These are phyloP conservation scores for Acrossocheilus fasciatus DNA, from an alignment of 2,797 vertebrate species.

Conservation along the genomic window DNA sequence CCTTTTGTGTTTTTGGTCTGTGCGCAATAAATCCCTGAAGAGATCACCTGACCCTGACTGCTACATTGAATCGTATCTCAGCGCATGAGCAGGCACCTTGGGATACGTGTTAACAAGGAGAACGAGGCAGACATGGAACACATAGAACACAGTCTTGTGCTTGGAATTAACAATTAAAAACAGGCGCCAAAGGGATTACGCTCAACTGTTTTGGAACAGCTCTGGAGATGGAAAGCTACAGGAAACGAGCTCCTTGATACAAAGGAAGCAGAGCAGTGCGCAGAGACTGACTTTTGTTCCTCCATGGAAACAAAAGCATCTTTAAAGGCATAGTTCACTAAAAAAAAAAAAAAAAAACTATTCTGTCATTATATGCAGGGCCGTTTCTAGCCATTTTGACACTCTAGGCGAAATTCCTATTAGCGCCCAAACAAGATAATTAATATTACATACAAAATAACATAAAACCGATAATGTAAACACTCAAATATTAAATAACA, in stretches of 20 bases:
- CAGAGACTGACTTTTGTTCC: not conserved
- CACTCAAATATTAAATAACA: no score
- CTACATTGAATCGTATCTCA: conserved; percentile 76
- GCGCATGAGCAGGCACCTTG: conserved; percentile 72
- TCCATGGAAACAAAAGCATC: not conserved
- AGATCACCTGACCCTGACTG: conserved; percentile 76
- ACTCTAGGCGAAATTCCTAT: no score
- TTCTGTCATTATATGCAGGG: not conserved
- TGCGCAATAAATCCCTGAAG: conserved; percentile 70
- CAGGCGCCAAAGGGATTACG: conserved; percentile 71
- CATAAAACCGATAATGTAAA: no score
- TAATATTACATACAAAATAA: no score
- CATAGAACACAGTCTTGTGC: conserved; percentile 78
- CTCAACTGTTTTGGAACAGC: conserved; percentile 65
- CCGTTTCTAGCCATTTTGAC: no score
- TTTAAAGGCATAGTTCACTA: not conserved
- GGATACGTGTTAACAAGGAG: conserved; percentile 81
- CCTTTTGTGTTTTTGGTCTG: conserved; percentile 77
- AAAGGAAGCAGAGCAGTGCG: not conserved
- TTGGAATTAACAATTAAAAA: conserved; percentile 83
- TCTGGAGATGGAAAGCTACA: not conserved
- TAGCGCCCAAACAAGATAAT: no score
- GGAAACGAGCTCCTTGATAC: not conserved
- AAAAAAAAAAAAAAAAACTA: not conserved
- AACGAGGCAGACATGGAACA: conserved; percentile 73